These are phyloP conservation scores for Athripsodes cinereus DNA, from an alignment of 2,888 invertebrate genomes.

Conservation along the genomic window DNA sequence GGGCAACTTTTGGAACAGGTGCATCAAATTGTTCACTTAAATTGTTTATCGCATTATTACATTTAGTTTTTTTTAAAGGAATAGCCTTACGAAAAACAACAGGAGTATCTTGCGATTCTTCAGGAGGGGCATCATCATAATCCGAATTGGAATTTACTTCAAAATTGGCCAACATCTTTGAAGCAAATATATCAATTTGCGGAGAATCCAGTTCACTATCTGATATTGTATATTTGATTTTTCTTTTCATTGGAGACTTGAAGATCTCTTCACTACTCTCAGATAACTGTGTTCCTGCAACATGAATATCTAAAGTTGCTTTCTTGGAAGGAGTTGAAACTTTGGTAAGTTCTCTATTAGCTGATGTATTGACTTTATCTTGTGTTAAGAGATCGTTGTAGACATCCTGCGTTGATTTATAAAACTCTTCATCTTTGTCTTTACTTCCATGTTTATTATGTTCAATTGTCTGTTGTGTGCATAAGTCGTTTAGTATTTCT, in stretches of 20 bases:
- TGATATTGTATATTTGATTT: slow-evolving; percentile 1
- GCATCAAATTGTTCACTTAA: background rate
- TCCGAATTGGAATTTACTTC: slow-evolving; percentile 4
- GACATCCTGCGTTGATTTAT: slow-evolving; percentile 19
- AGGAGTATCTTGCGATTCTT: slow-evolving; percentile 6
- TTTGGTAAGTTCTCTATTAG: background rate
- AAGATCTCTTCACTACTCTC: slow-evolving; percentile 3
- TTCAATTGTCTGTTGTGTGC: background rate
- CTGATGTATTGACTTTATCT: background rate
- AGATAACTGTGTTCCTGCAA: slow-evolving; percentile 1
- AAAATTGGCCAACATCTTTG: background rate
- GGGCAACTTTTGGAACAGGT: background rate
- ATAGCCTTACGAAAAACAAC: slow-evolving; percentile 6
- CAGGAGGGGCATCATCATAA: slow-evolving; percentile 4
- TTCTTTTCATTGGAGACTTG: slow-evolving; percentile 2
- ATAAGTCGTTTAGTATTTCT: slow-evolving; percentile 12
- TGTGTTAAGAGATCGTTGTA: slow-evolving; percentile 12
- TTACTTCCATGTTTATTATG: background rate
- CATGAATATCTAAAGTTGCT: background rate
- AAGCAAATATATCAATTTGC: slow-evolving; percentile 8
- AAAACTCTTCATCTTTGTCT: slow-evolving; percentile 10
- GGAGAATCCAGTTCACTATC: slow-evolving; percentile 15
- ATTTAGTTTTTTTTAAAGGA: slow-evolving; percentile 4
- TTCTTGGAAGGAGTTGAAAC: background rate
- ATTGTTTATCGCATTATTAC: background rate